Evolutionary conservation across 2,888 invertebrate genomes (phyloP), one percentile per base, ranked within the genome.

Genomic region (Antitype chi): DNA sequence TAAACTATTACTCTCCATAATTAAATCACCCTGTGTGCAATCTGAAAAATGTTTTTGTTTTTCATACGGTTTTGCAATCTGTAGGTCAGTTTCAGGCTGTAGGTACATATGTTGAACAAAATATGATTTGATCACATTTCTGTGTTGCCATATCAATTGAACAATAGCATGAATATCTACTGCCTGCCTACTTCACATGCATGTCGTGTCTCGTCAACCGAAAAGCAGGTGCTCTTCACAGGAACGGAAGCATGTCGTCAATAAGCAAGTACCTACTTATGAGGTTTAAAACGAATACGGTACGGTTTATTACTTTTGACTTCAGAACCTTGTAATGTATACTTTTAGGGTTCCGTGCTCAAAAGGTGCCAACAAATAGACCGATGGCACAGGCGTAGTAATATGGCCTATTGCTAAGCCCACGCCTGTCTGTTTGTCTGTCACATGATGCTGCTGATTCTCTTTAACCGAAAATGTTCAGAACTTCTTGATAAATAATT

Each of bases 241-340:
- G n/a, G n/a, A 15, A 43, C 70, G 59, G 75, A 64, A 82, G 71
- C 68, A 47, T 63, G 57, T 38, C 82, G 13, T 71, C 59, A 77
- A 49, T 32, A 68, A 23, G 23, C 13, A 20, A 20, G 23, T 25
- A 28, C 17, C 0, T 20, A 57, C 17, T 0, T 20, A 57, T 52
- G 47, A 25, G 47, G 11, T 64, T 55, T 59, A 64, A 69, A 68
- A 62, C 68, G 11, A 49, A 67, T 74, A 43, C 17, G 43, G 20
- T n/a, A 43, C 8, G 11, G 11, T 25, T 52, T 80, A 80, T 25
- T 52, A 52, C n/a, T 52, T 28, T 47, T n/a, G 8, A 79, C 5
- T 78, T 57, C 2, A 38, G 38, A n/a, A 38, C 8, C n/a, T n/a
- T n/a, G 17, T 55, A 23, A 25, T 23, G 20, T 20, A 7, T n/a